These are phyloP conservation scores for Drymodes brunneopygia DNA, from an alignment of 2,113 vertebrate genomes.

Conservation along the genomic window DNA sequence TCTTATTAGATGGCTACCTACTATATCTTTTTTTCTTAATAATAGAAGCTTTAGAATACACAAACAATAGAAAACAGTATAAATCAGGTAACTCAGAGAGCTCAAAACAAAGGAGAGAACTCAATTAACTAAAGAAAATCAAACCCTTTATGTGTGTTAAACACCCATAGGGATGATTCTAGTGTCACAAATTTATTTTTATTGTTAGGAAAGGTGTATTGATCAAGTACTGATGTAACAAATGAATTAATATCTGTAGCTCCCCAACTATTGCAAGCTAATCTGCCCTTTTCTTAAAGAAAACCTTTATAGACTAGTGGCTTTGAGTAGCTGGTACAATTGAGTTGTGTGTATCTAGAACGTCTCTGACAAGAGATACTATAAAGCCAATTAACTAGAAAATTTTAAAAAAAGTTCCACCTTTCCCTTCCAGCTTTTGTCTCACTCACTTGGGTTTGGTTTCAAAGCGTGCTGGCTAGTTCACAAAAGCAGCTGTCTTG, in stretches of 20 bases:
- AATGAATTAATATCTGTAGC: neutral
- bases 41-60: neutral
- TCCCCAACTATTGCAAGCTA: accelerated
- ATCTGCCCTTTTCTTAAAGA: neutral
- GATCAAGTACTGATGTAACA: neutral
- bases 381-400: neutral
- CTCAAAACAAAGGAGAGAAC: neutral
- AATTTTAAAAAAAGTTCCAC: neutral
- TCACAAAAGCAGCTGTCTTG: neutral
- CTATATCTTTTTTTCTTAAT: neutral
- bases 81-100: neutral
- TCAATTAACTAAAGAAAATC: neutral
- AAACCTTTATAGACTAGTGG: neutral
- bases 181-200: neutral
- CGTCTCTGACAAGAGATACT: neutral
- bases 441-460: neutral
- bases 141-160: neutral
- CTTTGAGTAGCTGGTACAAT: neutral
- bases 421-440: neutral
- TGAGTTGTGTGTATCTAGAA: neutral
- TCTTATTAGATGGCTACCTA: neutral
- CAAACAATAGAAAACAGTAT: neutral
- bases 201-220: neutral
- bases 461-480: neutral
- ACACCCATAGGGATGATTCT: neutral